Evolutionary conservation across 1,140 invertebrate genomes (phyloP).

Genomic region (Manduca sexta): DNA sequence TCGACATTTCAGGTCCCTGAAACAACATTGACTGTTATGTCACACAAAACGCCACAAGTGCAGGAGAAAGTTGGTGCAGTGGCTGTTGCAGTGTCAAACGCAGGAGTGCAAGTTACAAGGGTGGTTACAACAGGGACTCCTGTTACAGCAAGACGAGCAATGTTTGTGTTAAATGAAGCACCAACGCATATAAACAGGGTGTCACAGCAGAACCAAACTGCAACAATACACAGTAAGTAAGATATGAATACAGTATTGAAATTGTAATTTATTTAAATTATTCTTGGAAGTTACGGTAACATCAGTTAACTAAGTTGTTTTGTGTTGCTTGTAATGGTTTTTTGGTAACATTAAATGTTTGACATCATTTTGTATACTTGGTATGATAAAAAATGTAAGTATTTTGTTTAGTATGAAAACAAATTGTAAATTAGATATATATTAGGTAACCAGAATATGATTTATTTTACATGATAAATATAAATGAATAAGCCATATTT

Average conservation of each 20-base stretch:
- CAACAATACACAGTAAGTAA: slow-evolving; percentile 63
- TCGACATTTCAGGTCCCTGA: slow-evolving; percentile 53
- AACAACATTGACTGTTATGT: slow-evolving; percentile 68
- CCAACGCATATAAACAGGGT: slow-evolving; percentile 61
- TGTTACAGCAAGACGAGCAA: slow-evolving; percentile 44
- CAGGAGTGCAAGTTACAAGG: slow-evolving; percentile 54
- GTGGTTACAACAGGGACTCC: slow-evolving; percentile 56
- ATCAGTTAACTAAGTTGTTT: not conserved
- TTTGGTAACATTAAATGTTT: too few species aligned
- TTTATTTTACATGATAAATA: too few species aligned
- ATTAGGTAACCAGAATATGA: too few species aligned
- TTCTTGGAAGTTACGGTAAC: too few species aligned
- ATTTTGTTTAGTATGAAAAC: too few species aligned
- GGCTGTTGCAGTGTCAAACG: slow-evolving; percentile 52
- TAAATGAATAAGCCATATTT: too few species aligned
- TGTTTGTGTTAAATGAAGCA: slow-evolving; percentile 69
- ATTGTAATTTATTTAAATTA: too few species aligned
- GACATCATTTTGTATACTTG: too few species aligned
- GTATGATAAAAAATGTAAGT: too few species aligned
- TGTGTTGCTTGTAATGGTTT: too few species aligned
- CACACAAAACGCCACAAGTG: slow-evolving; percentile 66
- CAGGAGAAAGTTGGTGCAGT: slow-evolving; percentile 67
- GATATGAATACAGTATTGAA: not conserved
- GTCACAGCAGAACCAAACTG: slow-evolving; percentile 65
- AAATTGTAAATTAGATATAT: too few species aligned